phyloP scores from a whole-genome alignment of 2,888 invertebrate genomes.

The Dione juno region DNA sequence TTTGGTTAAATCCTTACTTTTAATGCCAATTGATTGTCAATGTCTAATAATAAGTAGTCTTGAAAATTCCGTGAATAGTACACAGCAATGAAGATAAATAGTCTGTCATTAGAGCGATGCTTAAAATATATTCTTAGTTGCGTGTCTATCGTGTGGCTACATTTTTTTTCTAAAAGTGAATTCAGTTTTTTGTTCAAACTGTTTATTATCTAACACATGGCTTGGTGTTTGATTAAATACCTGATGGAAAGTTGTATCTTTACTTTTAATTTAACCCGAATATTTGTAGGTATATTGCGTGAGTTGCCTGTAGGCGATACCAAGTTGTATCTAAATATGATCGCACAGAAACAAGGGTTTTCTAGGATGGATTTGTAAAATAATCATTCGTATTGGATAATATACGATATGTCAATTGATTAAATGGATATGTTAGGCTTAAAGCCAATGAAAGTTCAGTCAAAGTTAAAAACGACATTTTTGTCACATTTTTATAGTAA shows the following conservation, averaged over 20 bases:
- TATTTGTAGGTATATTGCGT: slow-evolving; percentile 53
- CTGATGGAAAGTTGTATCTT: slow-evolving; percentile 52
- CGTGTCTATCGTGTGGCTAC: slow-evolving; percentile 37
- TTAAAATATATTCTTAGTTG: slow-evolving; percentile 35
- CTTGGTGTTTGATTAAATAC: slow-evolving; percentile 47
- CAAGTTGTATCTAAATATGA: slow-evolving; percentile 2
- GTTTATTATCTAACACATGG: slow-evolving; percentile 37
- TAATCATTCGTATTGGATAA: not conserved
- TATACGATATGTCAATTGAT: not conserved
- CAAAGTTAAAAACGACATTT: not conserved
- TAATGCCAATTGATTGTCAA: not conserved
- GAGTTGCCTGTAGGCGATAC: slow-evolving; percentile 52
- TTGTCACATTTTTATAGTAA: not conserved
- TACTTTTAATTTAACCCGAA: slow-evolving; percentile 53
- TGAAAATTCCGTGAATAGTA: slow-evolving; percentile 21
- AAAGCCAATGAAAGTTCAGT: not conserved
- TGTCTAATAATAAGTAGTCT: slow-evolving; percentile 14
- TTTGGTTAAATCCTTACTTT: slow-evolving; percentile 11
- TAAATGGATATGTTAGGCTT: not conserved
- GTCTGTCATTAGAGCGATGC: slow-evolving; percentile 34
- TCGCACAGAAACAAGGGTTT: not conserved
- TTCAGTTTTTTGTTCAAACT: slow-evolving; percentile 30
- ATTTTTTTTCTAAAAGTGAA: slow-evolving; percentile 24
- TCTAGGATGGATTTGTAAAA: not conserved
- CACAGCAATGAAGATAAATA: slow-evolving; percentile 19